Conservation (phyloP, 1,140 invertebrate genomes). For the Reticulitermes speratus region DNA sequence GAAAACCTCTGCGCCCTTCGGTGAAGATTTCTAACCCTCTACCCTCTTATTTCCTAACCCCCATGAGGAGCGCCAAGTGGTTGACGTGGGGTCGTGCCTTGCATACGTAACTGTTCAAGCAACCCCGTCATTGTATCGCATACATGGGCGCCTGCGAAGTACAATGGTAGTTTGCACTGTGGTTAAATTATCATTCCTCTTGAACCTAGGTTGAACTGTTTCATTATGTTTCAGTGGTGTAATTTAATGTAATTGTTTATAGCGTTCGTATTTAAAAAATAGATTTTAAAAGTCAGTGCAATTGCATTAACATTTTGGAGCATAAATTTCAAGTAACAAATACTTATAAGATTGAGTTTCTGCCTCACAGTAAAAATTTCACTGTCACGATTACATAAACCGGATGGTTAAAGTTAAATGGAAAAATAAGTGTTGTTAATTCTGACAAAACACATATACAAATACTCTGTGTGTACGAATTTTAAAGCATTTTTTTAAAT, state of each 20-base stretch:
- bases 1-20: neutral
- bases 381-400: too few species aligned
- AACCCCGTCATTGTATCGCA: neutral
- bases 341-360: too few species aligned
- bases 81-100: constrained; percentile 1
- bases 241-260: neutral
- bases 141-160: neutral
- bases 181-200: neutral
- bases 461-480: too few species aligned
- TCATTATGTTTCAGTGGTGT: neutral
- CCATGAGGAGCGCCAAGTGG: constrained; percentile 15
- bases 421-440: too few species aligned
- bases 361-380: too few species aligned
- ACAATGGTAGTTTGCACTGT: neutral
- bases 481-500: too few species aligned
- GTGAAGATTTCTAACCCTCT: constrained; percentile 15
- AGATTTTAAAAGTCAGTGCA: too few species aligned
- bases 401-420: too few species aligned
- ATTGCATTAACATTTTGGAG: too few species aligned
- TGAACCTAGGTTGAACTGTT: neutral
- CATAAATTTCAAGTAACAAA: too few species aligned
- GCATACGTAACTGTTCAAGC: neutral
- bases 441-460: too few species aligned
- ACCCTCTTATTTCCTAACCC: constrained; percentile 14
- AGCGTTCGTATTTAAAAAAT: too few species aligned